Evolutionary conservation across 2,113 vertebrate genomes (phyloP).

Genomic region (Cyprinodon variegatus): DNA sequence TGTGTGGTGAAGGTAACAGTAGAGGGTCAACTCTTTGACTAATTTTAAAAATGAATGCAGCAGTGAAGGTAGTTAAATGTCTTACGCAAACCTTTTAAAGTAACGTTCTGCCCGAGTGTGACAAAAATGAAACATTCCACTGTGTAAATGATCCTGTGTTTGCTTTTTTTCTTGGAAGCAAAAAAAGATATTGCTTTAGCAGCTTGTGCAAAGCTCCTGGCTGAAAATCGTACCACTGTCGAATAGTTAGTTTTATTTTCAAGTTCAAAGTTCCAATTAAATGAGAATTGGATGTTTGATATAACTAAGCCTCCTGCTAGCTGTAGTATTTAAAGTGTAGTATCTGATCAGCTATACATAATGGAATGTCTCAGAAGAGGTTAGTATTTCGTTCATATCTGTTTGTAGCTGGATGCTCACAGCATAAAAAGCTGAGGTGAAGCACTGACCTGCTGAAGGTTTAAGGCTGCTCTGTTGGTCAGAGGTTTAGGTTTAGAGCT

Average conservation of each 20-base stretch:
- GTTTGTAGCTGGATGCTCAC: neutral
- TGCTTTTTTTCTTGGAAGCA: constrained; percentile 3
- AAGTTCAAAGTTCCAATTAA: neutral
- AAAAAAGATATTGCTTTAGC: constrained; percentile 28
- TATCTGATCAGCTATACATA: neutral
- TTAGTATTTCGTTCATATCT: neutral
- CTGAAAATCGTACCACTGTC: neutral
- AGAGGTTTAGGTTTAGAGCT: neutral
- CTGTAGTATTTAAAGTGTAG: neutral
- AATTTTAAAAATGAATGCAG: constrained; percentile 4
- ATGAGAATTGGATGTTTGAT: neutral
- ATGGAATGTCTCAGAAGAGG: neutral
- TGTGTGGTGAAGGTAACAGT: neutral
- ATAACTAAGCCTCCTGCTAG: neutral
- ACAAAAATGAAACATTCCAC: neutral
- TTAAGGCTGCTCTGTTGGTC: neutral
- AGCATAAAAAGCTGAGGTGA: neutral
- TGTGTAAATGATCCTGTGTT: neutral
- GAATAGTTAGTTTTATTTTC: constrained; percentile 18
- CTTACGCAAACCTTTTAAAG: constrained; percentile 20
- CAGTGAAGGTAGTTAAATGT: constrained; percentile 22
- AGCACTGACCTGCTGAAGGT: neutral
- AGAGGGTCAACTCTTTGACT: neutral
- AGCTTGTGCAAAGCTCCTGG: constrained; percentile 38
- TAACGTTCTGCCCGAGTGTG: neutral